Percentiles rank a stretch among this genome's conserved stretches.
Conservation (phyloP, 2,113 vertebrate species). For the Trichechus manatus region DNA sequence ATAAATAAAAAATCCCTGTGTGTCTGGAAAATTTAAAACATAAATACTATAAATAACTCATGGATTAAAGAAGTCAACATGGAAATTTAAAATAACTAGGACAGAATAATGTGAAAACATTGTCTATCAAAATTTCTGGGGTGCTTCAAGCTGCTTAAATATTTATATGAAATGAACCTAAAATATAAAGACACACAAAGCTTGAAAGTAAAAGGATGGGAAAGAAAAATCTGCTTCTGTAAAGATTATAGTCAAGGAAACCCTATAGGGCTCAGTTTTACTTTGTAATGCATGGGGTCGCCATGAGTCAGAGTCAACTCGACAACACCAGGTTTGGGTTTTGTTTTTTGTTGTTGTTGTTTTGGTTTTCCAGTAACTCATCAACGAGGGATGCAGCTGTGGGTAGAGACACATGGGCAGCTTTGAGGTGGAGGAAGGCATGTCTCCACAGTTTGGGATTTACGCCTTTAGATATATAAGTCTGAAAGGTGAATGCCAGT, state of each 20-base stretch:
- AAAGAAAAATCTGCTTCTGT: too few relatives aligned
- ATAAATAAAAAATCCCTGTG: not conserved
- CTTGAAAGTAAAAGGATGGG: too few relatives aligned
- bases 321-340: too few relatives aligned
- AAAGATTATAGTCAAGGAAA: too few relatives aligned
- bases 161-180: not conserved
- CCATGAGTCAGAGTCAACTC: too few relatives aligned
- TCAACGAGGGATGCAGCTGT: not conserved
- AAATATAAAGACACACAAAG: too few relatives aligned
- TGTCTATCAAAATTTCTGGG: not conserved
- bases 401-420: not conserved
- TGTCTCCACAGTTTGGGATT: not conserved
- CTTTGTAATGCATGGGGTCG: too few relatives aligned
- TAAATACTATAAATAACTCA: too few relatives aligned
- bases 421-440: not conserved
- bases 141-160: not conserved
- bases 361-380: not conserved
- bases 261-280: too few relatives aligned
- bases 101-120: not conserved
- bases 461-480: too few relatives aligned
- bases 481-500: not conserved
- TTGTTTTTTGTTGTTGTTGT: too few relatives aligned
- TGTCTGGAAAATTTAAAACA: not conserved
- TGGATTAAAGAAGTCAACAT: not conserved
- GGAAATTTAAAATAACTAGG: not conserved